Evolutionary conservation across 2,113 vertebrate genomes (phyloP), one percentile per base, ranked within the genome.

Genomic region (Gymnogyps californianus): DNA sequence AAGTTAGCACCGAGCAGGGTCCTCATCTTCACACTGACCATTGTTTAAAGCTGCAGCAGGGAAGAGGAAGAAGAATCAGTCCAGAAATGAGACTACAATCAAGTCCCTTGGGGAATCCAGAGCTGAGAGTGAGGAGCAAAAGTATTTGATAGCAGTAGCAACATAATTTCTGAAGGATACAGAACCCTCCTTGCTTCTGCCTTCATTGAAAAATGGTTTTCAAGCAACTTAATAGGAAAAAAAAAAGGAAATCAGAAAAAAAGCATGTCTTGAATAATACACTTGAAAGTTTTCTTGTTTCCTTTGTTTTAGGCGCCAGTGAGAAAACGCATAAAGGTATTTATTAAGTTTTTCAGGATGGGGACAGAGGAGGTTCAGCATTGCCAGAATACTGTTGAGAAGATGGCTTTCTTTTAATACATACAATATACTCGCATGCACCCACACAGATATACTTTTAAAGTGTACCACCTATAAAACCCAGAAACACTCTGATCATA

Each of bases 361-460:
- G 28, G 31, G 21, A 38, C 7, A 6, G 52, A 69, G 26, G 22
- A 72, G 26, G 29, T 25, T 83, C 58, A 83, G 28, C 25, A 16
- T 5, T 36, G 51, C 13, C 52, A 59, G 38, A 42, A 59, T 1
- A 42, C 15, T 10, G 21, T 11, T 31, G 26, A 81, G 75, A 82
- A 49, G 21, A 38, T 5, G 42, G 13, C 7, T 75, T 47, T 57
- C 34, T 42, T 78, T 65, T 6, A 61, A 16, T 7, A 17, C 20
- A 1, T 12, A 62, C 34, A 44, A 42, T 1, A 40, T 2, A 34
- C 28, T 58, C 3, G 2, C 17, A 10, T 0, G 26, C 28, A 36
- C 31, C 9, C 58, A 42, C 54, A 44, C 3, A 28, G 76, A 12
- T 16, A n/a, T 6, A 11, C 1, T 0, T n/a, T 31, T 34, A 10